Conservation (phyloP, 1,140 invertebrate species). For the Drosophila neocordata region DNA sequence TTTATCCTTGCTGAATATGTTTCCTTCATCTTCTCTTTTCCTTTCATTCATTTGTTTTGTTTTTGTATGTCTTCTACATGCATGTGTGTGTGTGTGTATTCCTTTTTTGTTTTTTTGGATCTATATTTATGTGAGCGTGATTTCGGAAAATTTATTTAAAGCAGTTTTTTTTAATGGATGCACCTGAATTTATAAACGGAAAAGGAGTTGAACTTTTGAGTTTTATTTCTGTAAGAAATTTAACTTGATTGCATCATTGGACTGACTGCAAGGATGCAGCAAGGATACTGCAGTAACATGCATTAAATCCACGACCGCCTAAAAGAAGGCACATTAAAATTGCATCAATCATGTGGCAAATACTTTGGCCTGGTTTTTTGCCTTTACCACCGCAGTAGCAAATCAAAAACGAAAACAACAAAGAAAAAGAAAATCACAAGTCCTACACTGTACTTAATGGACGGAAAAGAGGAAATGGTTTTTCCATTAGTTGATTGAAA, state of each 20-base stretch:
- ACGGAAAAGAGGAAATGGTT: neutral
- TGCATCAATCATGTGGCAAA: slow-evolving; percentile 73
- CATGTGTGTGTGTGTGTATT: neutral
- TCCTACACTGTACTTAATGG: neutral
- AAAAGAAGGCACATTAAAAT: slow-evolving; percentile 75
- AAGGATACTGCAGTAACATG: slow-evolving; percentile 25
- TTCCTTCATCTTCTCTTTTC: slow-evolving; percentile 28
- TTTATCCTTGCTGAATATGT: slow-evolving; percentile 68
- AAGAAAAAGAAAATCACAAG: slow-evolving; percentile 8
- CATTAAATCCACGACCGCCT: slow-evolving; percentile 36
- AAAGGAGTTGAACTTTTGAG: neutral
- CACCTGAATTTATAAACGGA: neutral
- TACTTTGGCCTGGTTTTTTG: slow-evolving; percentile 18
- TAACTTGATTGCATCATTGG: neutral
- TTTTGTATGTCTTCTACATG: slow-evolving; percentile 16
- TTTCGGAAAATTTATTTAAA: slow-evolving; percentile 49
- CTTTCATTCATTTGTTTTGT: slow-evolving; percentile 26
- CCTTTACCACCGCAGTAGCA: slow-evolving; percentile 17
- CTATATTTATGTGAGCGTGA: slow-evolving; percentile 46
- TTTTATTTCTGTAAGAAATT: neutral
- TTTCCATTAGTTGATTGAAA: neutral
- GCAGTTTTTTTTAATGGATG: slow-evolving; percentile 18
- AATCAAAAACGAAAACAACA: slow-evolving; percentile 20
- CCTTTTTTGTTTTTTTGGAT: no score
- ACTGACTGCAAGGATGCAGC: neutral